Conservation (phyloP, 2,113 vertebrate genomes). For the Ardeotis arabs region DNA sequence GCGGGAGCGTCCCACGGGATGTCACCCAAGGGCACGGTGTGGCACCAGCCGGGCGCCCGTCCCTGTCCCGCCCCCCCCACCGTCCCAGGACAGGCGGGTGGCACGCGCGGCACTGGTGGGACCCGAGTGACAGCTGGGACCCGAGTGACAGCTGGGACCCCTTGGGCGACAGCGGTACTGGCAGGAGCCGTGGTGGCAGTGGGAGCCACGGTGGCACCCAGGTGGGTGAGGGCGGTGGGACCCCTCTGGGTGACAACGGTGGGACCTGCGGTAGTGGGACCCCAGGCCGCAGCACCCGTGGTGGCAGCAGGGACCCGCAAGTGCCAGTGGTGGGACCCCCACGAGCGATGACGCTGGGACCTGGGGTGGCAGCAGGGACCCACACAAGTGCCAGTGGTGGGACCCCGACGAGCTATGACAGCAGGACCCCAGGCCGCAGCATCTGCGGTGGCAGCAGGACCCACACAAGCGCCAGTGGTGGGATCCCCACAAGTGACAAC, state of each 20-base stretch:
- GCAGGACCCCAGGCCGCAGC: background rate
- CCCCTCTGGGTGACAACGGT: background rate
- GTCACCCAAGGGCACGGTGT: background rate
- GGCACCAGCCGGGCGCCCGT: background rate
- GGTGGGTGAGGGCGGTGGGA: background rate
- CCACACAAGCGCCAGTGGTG: background rate
- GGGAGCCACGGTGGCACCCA: background rate
- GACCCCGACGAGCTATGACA: no score
- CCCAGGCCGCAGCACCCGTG: background rate
- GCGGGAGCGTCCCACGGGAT: background rate
- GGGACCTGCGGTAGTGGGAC: background rate
- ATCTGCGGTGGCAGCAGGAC: background rate
- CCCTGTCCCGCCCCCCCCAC: background rate
- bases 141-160: background rate
- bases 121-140: background rate
- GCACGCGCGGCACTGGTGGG: background rate
- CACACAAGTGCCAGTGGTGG: background rate
- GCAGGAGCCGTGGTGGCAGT: background rate
- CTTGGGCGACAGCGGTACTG: accelerated
- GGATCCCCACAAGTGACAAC: accelerated
- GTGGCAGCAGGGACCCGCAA: background rate
- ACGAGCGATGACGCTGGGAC: background rate
- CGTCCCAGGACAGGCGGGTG: no score
- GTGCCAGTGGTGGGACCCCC: background rate
- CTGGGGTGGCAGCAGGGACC: background rate